A percentile compares a stretch with the other conserved stretches of the same genome.
These are phyloP conservation scores for Dendronephthya gigantea DNA, from an alignment of 64 coral and sea anemone species.

Conservation along the genomic window DNA sequence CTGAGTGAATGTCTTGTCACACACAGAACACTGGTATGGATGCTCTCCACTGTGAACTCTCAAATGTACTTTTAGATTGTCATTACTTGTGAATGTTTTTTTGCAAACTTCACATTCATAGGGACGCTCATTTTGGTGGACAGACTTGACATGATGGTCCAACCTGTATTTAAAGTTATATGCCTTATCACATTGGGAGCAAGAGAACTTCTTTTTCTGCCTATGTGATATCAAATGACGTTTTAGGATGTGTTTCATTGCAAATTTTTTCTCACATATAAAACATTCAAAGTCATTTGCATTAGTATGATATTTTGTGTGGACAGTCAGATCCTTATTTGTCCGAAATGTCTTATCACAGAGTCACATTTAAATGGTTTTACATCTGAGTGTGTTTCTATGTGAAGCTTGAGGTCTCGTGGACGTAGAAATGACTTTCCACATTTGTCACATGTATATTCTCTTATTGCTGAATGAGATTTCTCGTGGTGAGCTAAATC, in stretches of 20 bases:
- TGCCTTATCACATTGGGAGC: background rate
- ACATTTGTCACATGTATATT: background rate
- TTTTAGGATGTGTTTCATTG: background rate
- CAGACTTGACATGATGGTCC: background rate
- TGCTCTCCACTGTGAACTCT: background rate
- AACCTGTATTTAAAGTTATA: background rate
- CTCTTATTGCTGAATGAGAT: background rate
- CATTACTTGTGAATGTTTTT: background rate
- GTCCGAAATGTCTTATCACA: background rate
- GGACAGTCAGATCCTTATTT: background rate
- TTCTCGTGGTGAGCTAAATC: background rate
- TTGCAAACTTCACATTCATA: background rate
- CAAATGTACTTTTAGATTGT: background rate
- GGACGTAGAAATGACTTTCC: background rate
- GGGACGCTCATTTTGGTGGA: background rate
- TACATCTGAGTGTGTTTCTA: background rate
- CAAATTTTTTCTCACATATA: conserved; percentile 8
- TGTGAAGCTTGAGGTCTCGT: background rate
- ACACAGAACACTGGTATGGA: background rate
- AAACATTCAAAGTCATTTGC: background rate
- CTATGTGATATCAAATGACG: background rate
- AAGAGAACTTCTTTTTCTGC: background rate
- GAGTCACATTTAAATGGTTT: background rate
- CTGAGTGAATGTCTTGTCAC: background rate
- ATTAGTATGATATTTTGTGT: background rate